Evolutionary conservation across 2,888 invertebrate species (phyloP).

Genomic region (Dynastes grantii): DNA sequence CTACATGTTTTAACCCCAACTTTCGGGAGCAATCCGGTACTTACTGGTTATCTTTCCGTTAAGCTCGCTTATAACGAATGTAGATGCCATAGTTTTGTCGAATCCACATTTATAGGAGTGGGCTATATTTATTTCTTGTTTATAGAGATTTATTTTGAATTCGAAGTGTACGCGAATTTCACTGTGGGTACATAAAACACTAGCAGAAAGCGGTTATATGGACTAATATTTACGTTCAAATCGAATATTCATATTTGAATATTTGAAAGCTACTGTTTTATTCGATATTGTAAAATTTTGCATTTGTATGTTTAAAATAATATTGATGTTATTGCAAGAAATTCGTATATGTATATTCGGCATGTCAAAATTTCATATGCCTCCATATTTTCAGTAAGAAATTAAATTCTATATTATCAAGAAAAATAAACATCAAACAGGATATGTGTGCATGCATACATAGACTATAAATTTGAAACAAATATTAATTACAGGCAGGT

Average conservation of each 20-base stretch:
- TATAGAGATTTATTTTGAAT: constrained; percentile 27
- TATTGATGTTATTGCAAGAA: background rate
- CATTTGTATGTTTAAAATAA: background rate
- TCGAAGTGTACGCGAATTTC: background rate
- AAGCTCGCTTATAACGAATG: background rate
- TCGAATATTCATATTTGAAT: background rate
- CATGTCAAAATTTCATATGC: background rate
- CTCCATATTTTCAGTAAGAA: background rate
- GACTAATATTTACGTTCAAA: constrained; percentile 11
- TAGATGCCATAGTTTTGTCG: background rate
- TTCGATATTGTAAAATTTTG: background rate
- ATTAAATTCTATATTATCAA: background rate
- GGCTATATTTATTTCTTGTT: constrained; percentile 27
- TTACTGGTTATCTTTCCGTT: background rate
- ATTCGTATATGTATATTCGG: background rate
- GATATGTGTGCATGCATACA: background rate
- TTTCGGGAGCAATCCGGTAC: background rate
- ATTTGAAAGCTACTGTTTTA: background rate
- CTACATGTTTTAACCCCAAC: background rate
- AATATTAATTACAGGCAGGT: too few relatives aligned
- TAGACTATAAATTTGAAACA: too few relatives aligned
- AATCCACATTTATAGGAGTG: background rate
- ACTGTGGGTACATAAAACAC: background rate
- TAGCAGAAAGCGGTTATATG: constrained; percentile 9
- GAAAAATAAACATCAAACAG: constrained; percentile 4